Conservation (phyloP, 2,797 vertebrate genomes). For the Helostoma temminkii region DNA sequence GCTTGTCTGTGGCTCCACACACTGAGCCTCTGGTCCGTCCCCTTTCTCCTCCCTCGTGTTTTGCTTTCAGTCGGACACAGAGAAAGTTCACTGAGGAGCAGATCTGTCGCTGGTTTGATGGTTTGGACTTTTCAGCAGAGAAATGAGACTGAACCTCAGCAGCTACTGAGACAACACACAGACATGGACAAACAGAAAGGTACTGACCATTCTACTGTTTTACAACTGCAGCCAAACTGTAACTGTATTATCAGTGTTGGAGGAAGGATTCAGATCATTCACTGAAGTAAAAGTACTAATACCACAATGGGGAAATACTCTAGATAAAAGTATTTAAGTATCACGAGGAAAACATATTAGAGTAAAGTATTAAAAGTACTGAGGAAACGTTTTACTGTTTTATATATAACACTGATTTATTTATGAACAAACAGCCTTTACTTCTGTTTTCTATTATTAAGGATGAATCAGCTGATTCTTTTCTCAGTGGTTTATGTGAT, state of each 20-base stretch:
- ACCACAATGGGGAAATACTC: no score
- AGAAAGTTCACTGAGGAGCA: constrained; percentile 8
- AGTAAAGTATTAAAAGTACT: no score
- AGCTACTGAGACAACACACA: constrained; percentile 29
- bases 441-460: no score
- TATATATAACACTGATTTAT: no score
- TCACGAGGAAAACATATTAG: no score
- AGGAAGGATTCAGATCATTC: no score
- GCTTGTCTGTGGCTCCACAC: neutral
- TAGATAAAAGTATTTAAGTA: no score
- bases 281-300: no score
- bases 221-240: neutral
- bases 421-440: no score
- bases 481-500: no score
- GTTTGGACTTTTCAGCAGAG: constrained; percentile 22
- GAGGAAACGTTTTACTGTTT: no score
- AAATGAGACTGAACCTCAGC: constrained; percentile 37
- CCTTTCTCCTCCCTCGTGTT: constrained; percentile 29
- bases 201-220: constrained; percentile 28
- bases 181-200: constrained; percentile 85
- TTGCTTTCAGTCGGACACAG: constrained; percentile 29
- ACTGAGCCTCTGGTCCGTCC: constrained; percentile 10
- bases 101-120: neutral
- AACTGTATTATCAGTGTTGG: neutral
- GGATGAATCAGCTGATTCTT: no score